A percentile compares a stretch with the other conserved stretches of the same genome.
These are phyloP conservation scores for Anarhynchus alexandrinus DNA, from an alignment of 2,113 vertebrate genomes.

Conservation along the genomic window DNA sequence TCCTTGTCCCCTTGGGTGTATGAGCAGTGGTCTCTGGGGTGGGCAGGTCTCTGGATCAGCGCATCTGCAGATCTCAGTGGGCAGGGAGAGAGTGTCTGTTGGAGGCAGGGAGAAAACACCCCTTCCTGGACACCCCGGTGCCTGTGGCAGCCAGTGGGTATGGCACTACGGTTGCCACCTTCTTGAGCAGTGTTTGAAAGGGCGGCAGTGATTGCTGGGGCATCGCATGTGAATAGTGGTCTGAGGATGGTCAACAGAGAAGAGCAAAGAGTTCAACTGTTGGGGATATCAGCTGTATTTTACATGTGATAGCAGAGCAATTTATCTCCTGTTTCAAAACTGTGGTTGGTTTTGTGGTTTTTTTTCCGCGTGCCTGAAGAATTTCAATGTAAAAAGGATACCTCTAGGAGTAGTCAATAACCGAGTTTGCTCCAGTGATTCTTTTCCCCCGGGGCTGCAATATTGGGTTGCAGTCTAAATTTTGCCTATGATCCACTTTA, in stretches of 20 bases:
- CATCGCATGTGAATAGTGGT: fast-evolving
- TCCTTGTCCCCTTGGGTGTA: fast-evolving
- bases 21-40: background rate
- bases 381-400: background rate
- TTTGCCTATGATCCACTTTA: background rate
- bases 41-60: background rate
- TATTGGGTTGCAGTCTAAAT: background rate
- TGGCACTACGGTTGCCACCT: fast-evolving
- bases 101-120: background rate
- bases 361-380: background rate
- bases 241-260: background rate
- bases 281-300: background rate
- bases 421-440: background rate
- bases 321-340: background rate
- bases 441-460: background rate
- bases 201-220: background rate
- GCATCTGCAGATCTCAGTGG: fast-evolving
- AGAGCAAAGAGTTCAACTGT: background rate
- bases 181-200: background rate
- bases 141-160: too few species aligned
- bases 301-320: background rate
- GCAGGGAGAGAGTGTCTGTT: background rate
- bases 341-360: background rate
- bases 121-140: fast-evolving
- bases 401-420: background rate